Conservation (phyloP, 2,113 vertebrate species). For the Larimichthys polyactis region DNA sequence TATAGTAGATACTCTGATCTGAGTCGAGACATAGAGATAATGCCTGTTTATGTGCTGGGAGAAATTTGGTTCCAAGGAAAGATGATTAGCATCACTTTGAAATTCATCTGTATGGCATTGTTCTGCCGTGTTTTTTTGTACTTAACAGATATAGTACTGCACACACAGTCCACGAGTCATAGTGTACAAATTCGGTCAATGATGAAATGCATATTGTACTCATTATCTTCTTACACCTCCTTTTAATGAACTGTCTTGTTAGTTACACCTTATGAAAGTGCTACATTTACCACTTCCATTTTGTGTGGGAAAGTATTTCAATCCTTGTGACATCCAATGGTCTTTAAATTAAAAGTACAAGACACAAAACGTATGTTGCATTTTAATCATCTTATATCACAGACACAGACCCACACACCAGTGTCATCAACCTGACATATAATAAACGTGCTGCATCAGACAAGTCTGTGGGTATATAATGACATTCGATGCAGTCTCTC, state of each 20-base stretch:
- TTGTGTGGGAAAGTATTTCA: background rate
- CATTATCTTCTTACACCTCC: background rate
- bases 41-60: background rate
- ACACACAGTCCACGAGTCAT: background rate
- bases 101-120: background rate
- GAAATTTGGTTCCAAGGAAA: background rate
- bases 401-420: background rate
- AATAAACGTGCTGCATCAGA: background rate
- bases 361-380: background rate
- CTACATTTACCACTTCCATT: background rate
- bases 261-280: background rate
- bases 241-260: background rate
- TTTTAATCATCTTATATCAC: background rate
- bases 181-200: background rate
- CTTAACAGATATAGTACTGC: background rate
- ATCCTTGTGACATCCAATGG: background rate
- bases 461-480: background rate
- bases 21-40: background rate
- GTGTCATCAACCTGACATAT: background rate
- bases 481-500: background rate
- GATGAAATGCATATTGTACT: background rate
- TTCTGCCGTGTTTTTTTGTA: background rate
- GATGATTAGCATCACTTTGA: too few species aligned
- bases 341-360: background rate
- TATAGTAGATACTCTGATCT: background rate